Percentiles rank a stretch among this genome's conserved stretches.
Evolutionary conservation across 2,113 vertebrate genomes (phyloP).

Genomic region (Misgurnus anguillicaudatus): DNA sequence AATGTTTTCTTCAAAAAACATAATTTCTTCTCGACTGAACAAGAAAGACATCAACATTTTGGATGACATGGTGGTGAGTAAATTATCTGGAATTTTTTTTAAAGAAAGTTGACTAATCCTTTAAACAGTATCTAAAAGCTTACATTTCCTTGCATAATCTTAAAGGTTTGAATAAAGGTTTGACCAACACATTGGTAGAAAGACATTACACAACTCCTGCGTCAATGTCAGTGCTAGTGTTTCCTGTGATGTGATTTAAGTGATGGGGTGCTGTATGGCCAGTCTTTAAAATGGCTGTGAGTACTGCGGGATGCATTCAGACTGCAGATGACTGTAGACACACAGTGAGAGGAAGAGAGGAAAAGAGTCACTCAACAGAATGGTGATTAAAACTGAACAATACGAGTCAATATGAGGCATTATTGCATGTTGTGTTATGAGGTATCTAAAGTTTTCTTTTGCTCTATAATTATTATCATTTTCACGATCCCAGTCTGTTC

Average conservation of each 20-base stretch:
- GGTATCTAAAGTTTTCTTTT: neutral
- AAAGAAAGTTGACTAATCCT: too few relatives aligned
- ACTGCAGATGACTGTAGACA: conserved; percentile 23
- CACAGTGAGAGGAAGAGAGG: conserved; percentile 17
- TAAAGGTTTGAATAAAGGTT: too few relatives aligned
- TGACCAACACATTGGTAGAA: neutral
- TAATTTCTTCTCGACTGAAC: too few relatives aligned
- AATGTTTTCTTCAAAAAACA: too few relatives aligned
- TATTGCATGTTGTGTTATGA: conserved; percentile 39
- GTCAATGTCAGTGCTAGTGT: neutral
- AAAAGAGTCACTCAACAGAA: conserved; percentile 4
- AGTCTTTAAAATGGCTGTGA: conserved; percentile 26
- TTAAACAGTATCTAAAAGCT: too few relatives aligned
- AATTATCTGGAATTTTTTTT: too few relatives aligned
- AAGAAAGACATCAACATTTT: too few relatives aligned
- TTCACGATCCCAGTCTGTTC: too few relatives aligned
- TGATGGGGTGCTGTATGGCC: neutral
- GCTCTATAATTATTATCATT: neutral
- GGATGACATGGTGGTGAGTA: too few relatives aligned
- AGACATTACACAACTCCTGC: neutral
- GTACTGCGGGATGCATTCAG: conserved; percentile 18
- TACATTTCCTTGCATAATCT: too few relatives aligned
- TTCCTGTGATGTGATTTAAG: conserved; percentile 7
- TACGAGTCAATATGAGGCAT: conserved; percentile 38
- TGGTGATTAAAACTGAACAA: conserved; percentile 7